Evolutionary conservation across 2,888 invertebrate genomes (phyloP).

Genomic region (Conomelus anceps): DNA sequence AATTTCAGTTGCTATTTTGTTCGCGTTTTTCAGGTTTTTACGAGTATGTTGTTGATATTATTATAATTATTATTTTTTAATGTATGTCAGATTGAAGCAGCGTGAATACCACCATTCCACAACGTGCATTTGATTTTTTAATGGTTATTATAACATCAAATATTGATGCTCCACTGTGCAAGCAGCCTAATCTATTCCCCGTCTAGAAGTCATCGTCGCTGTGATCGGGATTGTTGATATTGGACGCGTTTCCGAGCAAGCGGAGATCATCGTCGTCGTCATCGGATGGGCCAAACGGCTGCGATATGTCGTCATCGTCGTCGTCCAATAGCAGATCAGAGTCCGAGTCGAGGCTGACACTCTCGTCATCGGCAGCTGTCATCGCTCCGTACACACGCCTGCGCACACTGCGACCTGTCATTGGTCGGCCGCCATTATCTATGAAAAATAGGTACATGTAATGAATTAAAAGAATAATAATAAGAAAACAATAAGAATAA

Average conservation of each 20-base stretch:
- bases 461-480: no score
- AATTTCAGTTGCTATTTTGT: no score
- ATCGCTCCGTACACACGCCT: constrained; percentile 35
- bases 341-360: constrained; percentile 31
- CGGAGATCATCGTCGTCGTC: constrained; percentile 30
- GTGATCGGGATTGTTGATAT: constrained; percentile 27
- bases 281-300: constrained; percentile 27
- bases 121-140: no score
- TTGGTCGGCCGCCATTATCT: constrained; percentile 16
- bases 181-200: background rate
- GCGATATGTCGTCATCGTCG: constrained; percentile 32
- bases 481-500: background rate
- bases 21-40: no score
- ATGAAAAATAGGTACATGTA: background rate
- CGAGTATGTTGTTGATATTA: no score
- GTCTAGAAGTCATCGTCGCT: constrained; percentile 35
- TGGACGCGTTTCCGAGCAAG: constrained; percentile 15
- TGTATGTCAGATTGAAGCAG: no score
- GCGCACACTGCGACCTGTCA: constrained; percentile 26
- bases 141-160: background rate
- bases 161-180: no score
- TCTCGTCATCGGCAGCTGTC: constrained; percentile 32
- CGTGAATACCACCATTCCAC: no score
- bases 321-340: constrained; percentile 35
- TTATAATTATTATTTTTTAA: no score